A percentile compares a stretch with the other conserved stretches of the same genome.
phyloP scores from a whole-genome alignment of 2,113 vertebrate genomes.

The Amphiprion ocellaris region DNA sequence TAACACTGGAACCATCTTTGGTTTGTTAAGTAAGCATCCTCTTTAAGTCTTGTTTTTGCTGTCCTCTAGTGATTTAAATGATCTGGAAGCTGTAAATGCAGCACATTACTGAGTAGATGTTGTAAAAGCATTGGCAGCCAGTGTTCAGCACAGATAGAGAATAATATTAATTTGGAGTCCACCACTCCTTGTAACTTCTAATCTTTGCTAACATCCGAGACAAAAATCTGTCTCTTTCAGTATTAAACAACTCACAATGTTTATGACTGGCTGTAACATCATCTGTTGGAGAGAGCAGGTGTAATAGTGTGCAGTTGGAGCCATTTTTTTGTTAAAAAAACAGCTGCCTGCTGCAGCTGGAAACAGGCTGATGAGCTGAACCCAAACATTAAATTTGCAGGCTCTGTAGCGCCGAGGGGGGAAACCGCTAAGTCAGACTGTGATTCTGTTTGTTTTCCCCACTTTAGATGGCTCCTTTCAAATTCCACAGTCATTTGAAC shows the following conservation, averaged over 20 bases:
- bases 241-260: no score
- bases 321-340: neutral
- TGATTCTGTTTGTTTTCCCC: neutral
- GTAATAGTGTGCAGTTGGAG: no score
- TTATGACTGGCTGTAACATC: neutral
- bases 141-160: neutral
- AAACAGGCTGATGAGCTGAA: neutral
- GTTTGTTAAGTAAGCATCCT: neutral
- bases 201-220: no score
- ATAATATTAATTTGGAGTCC: neutral
- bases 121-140: neutral
- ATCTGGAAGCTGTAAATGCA: neutral
- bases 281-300: neutral
- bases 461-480: neutral
- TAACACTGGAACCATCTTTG: neutral
- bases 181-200: neutral
- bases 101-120: neutral
- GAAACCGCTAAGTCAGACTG: no score
- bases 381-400: constrained; percentile 1
- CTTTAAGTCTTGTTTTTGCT: neutral
- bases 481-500: neutral
- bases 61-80: neutral
- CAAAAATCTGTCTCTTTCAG: no score
- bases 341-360: neutral
- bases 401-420: neutral